Percentiles rank a stretch among this genome's conserved stretches.
These are phyloP conservation scores for Drymonia ruficornis DNA, from an alignment of 2,888 invertebrate genomes.

Conservation along the genomic window DNA sequence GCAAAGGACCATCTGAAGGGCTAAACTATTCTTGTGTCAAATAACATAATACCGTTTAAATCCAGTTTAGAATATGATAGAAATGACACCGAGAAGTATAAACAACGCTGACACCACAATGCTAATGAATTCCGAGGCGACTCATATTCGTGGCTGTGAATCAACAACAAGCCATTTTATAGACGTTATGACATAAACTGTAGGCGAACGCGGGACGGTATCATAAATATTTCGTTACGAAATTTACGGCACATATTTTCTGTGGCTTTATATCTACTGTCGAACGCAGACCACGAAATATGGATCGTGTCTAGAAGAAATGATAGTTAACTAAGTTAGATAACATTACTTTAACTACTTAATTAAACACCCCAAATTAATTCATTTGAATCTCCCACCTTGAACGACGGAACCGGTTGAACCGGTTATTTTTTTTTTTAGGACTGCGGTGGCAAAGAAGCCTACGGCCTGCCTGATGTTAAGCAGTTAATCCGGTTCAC, in stretches of 20 bases:
- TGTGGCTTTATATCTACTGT: neutral
- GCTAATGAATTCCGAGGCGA: conserved; percentile 1
- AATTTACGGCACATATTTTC: neutral
- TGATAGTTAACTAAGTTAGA: too few species aligned
- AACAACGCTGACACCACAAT: neutral
- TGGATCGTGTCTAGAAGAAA: too few species aligned
- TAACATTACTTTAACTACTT: too few species aligned
- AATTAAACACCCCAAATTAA: too few species aligned
- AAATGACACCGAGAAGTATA: neutral
- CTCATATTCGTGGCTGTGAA: neutral
- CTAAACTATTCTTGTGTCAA: neutral
- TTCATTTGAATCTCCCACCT: too few species aligned
- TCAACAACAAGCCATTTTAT: conserved; percentile 5
- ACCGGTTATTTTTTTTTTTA: too few species aligned
- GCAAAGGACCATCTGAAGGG: too few species aligned
- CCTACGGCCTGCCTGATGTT: too few species aligned
- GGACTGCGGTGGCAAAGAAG: too few species aligned
- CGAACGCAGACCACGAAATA: neutral
- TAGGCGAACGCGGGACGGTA: conserved; percentile 3
- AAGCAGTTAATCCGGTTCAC: too few species aligned
- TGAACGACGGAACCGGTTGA: too few species aligned
- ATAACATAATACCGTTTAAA: neutral
- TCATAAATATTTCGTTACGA: conserved; percentile 1
- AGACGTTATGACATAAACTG: conserved; percentile 1
- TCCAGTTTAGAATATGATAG: neutral